Evolutionary conservation across 2,113 vertebrate genomes (phyloP), one percentile per base, ranked within the genome.

Genomic region (Struthio camelus): DNA sequence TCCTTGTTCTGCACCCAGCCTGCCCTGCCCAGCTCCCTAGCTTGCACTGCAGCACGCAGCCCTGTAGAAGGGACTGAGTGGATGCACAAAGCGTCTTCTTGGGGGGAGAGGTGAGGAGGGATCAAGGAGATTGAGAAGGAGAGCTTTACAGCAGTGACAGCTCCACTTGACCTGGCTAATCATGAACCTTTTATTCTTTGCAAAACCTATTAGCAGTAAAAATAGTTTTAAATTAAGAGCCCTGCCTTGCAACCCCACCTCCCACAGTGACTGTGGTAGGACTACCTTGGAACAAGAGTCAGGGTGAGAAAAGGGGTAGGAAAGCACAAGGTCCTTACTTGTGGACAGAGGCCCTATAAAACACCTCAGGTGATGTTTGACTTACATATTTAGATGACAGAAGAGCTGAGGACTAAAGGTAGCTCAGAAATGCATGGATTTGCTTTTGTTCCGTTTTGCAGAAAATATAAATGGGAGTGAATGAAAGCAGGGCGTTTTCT

Each of bases 41-140:
- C 9, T 84, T 5, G 8, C 5, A 25, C 18, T 15, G 8, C 34
- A 48, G 4, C 25, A 36, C 13, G 3, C 1, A 3, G 17, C 17
- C 59, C 12, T 18, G 5, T 3, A 65, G 28, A 65, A 75, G 15
- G 58, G 61, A 54, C 38, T 61, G 66, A 83, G 32, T 0, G 0
- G 34, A 51, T 40, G 59, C 19, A 50, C 34, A 58, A 30, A 10
- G 7, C 48, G 76, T 64, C 42, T 67, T 51, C n/a, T 44, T 5
- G 23, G 36, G 5, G 24, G 11, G 48, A 85, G 66, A 79, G 44
- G 30, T 90, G 17, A 78, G 42, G 34, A 92, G 20, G 15, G 30
- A 11, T 53, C 27, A 66, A 40, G 34, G 27, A 91, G 87, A 40
- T 71, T 17, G 75, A 85, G 34, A 17, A 58, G 84, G 14, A 89